A percentile compares a stretch with the other conserved stretches of the same genome.
These are phyloP conservation scores for Platalea minor DNA, from an alignment of 2,797 vertebrate species.

Conservation along the genomic window DNA sequence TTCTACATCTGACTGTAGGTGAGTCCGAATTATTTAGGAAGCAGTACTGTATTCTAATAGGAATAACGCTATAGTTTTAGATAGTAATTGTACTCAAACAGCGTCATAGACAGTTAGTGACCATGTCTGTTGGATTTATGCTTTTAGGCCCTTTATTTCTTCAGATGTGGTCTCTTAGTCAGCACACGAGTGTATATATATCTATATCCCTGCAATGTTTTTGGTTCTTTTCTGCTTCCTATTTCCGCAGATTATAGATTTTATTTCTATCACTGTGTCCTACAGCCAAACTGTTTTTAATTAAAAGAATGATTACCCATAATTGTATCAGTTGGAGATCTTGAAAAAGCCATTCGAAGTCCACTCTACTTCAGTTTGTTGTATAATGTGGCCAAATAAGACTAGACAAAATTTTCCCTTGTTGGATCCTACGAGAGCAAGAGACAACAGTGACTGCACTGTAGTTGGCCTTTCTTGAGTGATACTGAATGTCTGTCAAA, in stretches of 20 bases:
- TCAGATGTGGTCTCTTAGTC: not conserved
- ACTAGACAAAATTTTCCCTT: not conserved
- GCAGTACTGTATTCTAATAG: not conserved
- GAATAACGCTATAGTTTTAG: not conserved
- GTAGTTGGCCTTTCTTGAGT: not conserved
- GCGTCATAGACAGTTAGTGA: not conserved
- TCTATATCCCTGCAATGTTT: not conserved
- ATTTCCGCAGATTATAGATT: not conserved
- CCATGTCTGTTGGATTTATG: not conserved
- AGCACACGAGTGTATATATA: not conserved
- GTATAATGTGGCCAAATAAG: not conserved
- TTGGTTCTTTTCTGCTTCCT: not conserved
- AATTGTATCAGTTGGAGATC: not conserved
- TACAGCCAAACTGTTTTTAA: not conserved
- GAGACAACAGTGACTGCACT: not conserved
- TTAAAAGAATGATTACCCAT: not conserved
- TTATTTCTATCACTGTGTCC: not conserved
- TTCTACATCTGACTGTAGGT: not conserved
- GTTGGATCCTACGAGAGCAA: not conserved
- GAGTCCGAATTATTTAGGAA: not conserved
- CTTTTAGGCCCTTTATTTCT: not conserved
- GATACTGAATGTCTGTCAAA: not conserved
- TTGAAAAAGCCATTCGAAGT: not conserved
- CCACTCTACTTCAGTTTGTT: not conserved
- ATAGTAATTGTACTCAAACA: not conserved